Evolutionary conservation across 2,888 invertebrate species (phyloP), one percentile per base, ranked within the genome.

Genomic region (Watsonalla cultraria): DNA sequence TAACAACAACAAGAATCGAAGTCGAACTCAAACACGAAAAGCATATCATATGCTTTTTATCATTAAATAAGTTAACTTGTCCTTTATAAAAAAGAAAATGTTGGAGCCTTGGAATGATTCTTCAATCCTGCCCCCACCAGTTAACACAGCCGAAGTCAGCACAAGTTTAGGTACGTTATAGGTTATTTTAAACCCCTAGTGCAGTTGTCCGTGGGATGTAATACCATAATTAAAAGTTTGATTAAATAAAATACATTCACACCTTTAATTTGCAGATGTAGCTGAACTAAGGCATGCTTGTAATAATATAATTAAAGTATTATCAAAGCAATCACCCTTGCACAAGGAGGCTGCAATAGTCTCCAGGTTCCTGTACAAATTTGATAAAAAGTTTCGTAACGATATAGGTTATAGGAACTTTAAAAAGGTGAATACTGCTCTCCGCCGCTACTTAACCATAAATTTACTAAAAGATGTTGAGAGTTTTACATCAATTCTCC

Each of bases 361-460:
- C 2, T 92, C 92, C 48, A 84, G 93, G 63, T 80, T 93, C 64
- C 71, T 92, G 34, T 93, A 93, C 63, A 91, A 92, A 64, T 92
- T 90, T 79, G 92, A 92, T 61, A 90, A 85, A 55, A 93, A 93
- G 72, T 92, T 93, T 65, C 82, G 92, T 13, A 89, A 82, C 60
- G 93, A 93, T 60, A 92, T 92, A 55, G 93, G 93, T 0, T 86
- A 91, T 47, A 89, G 90, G 61, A 82, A 84, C 60, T 88, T 93
- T 58, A 91, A 86, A 61, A 92, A 92, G 77, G 83, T 92, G 0
- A 91, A 92, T 58, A 81, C 87, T 56, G 88, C 91, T 4, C 62
- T 93, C 33, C 78, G 85, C 6, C 92, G 86, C 68, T 93, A 92
- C 71, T 75, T 92, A 45, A 68, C 71, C 39, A 58, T 93, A 14